phyloP scores from a whole-genome alignment of 2,113 vertebrate genomes.

The Cebidichthys violaceus region DNA sequence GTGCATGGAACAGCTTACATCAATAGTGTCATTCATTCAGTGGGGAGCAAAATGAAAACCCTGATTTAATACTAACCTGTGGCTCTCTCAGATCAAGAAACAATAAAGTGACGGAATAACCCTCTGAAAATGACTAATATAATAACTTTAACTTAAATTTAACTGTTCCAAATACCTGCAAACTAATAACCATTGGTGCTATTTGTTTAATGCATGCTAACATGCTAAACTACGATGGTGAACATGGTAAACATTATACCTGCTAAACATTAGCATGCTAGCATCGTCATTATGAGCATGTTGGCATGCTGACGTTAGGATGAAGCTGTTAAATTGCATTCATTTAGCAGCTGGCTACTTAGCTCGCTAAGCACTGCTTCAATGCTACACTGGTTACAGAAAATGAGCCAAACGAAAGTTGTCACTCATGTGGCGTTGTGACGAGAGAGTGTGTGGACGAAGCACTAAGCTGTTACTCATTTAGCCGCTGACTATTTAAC shows the following conservation, averaged over 20 bases:
- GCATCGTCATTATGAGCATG: background rate
- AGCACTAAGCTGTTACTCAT: no score
- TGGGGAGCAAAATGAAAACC: constrained; percentile 42
- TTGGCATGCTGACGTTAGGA: background rate
- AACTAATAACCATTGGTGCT: background rate
- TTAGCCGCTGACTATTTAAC: background rate
- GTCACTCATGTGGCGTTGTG: no score
- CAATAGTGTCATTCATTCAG: constrained; percentile 49
- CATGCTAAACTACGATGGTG: background rate
- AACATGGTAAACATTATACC: background rate
- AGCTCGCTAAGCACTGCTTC: no score
- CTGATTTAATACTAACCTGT: constrained; percentile 53
- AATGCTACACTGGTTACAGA: no score
- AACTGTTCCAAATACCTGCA: background rate
- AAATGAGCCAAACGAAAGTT: no score
- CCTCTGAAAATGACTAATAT: background rate
- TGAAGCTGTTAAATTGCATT: background rate
- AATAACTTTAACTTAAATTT: background rate
- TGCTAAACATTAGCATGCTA: background rate
- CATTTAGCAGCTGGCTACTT: no score
- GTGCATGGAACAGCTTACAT: constrained; percentile 12
- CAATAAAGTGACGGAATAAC: constrained; percentile 30
- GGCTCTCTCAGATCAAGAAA: constrained; percentile 53
- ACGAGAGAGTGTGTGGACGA: no score
- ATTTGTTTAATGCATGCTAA: background rate